Evolutionary conservation across 2,888 invertebrate species (phyloP).

Genomic region (Actias luna): DNA sequence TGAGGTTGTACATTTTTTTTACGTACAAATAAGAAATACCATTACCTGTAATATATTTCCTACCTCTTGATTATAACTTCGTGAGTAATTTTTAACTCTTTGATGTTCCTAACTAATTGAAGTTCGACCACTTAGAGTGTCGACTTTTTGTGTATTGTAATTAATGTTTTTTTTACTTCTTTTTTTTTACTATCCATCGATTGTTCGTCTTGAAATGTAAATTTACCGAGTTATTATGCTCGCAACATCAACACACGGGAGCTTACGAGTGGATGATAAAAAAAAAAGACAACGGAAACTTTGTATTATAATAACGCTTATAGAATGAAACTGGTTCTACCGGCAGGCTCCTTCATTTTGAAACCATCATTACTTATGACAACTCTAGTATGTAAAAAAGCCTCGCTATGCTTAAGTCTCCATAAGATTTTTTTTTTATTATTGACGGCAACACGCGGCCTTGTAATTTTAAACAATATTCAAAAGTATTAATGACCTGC

Average conservation of each 20-base stretch:
- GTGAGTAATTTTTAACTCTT: conserved; percentile 31
- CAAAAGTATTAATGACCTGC: too few relatives aligned
- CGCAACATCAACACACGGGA: neutral
- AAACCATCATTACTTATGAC: too few relatives aligned
- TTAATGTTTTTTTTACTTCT: neutral
- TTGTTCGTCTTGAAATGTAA: neutral
- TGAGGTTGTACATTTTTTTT: conserved; percentile 25
- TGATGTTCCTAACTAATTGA: conserved; percentile 16
- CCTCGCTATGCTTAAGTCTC: too few relatives aligned
- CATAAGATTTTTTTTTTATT: too few relatives aligned
- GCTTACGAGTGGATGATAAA: neutral
- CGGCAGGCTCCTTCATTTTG: too few relatives aligned
- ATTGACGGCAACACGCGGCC: too few relatives aligned
- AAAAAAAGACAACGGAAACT: too few relatives aligned
- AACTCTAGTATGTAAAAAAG: too few relatives aligned
- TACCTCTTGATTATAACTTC: conserved; percentile 42
- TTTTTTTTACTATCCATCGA: neutral
- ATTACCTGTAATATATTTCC: conserved; percentile 32
- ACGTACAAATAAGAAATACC: conserved; percentile 21
- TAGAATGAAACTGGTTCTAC: too few relatives aligned
- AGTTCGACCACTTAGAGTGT: conserved; percentile 6
- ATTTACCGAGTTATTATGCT: neutral
- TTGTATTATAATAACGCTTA: too few relatives aligned
- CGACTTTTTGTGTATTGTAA: conserved; percentile 10
- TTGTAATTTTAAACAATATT: too few relatives aligned